Percentiles rank a stretch among this genome's conserved stretches.
phyloP scores from a whole-genome alignment of 2,888 invertebrate genomes.

The Megastigmus dorsalis region DNA sequence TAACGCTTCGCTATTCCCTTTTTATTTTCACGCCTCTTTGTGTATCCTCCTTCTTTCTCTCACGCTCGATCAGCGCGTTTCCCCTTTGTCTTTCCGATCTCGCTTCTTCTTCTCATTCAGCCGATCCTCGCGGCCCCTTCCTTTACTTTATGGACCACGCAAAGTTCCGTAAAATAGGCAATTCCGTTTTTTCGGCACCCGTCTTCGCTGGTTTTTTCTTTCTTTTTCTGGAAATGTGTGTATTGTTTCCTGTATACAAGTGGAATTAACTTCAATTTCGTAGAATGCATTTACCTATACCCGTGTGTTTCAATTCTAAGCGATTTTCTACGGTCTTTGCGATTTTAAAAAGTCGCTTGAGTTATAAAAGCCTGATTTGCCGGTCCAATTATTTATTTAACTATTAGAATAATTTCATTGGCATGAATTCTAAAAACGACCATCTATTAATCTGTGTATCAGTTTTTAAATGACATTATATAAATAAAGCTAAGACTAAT shows the following conservation, averaged over 20 bases:
- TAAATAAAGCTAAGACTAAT: no score
- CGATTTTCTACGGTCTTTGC: no score
- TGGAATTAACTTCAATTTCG: no score
- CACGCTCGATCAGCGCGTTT: conserved; percentile 57
- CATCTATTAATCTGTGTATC: no score
- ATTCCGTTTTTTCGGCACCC: conserved; percentile 13
- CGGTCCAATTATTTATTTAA: no score
- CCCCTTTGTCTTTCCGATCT: conserved; percentile 40
- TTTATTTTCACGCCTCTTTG: conserved; percentile 53
- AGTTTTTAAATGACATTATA: no score
- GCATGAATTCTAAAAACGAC: no score
- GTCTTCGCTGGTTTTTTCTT: neutral
- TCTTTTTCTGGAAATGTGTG: neutral
- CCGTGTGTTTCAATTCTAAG: no score
- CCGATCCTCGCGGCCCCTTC: conserved; percentile 52
- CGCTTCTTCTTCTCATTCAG: conserved; percentile 30
- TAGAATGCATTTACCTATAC: no score
- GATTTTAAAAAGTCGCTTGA: no score
- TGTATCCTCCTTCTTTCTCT: conserved; percentile 56
- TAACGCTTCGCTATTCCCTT: conserved; percentile 35
- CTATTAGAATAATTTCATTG: no score
- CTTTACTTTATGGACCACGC: conserved; percentile 46
- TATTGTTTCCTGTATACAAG: neutral
- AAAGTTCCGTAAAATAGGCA: conserved; percentile 25
- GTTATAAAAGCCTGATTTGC: no score